Percentiles rank a stretch among this genome's conserved stretches.
These are phyloP conservation scores for Papilio helenus DNA, from an alignment of 1,140 invertebrate species.

Conservation along the genomic window DNA sequence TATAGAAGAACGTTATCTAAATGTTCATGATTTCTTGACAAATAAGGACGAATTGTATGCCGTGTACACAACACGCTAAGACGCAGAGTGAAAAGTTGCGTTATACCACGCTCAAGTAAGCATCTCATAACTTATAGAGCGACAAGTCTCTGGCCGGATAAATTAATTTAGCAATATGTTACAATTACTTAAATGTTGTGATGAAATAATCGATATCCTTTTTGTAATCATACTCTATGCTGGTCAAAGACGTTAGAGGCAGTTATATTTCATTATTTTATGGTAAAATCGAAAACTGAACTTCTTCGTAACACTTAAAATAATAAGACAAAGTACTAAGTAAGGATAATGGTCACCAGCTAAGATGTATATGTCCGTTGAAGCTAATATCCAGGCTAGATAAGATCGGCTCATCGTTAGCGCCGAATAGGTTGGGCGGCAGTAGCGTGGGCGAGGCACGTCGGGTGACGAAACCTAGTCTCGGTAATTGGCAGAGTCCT, in stretches of 20 bases:
- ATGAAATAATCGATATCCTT: too few species aligned
- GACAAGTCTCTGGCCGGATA: not conserved
- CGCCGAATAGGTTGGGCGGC: not conserved
- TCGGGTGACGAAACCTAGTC: conserved; percentile 16
- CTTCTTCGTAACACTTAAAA: too few species aligned
- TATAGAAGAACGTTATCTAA: not conserved
- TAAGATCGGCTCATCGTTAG: conserved; percentile 21
- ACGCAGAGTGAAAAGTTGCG: not conserved
- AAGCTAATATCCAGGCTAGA: conserved; percentile 11
- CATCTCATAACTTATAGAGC: not conserved
- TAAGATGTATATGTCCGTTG: not conserved
- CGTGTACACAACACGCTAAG: not conserved
- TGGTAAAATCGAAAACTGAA: too few species aligned
- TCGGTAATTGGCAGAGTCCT: conserved; percentile 23
- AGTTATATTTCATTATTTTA: too few species aligned
- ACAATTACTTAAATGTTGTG: too few species aligned
- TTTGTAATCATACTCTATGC: too few species aligned
- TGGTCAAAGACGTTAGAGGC: too few species aligned
- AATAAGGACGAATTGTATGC: not conserved
- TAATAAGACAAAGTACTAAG: not conserved
- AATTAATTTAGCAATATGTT: not conserved
- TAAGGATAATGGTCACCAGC: not conserved
- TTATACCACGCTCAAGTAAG: not conserved
- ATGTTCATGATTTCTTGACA: not conserved
- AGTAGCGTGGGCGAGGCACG: not conserved